A percentile compares a stretch with the other conserved stretches of the same genome.
These are phyloP conservation scores for Amblyornis subalaris DNA, from an alignment of 2,113 vertebrate genomes.

Conservation along the genomic window DNA sequence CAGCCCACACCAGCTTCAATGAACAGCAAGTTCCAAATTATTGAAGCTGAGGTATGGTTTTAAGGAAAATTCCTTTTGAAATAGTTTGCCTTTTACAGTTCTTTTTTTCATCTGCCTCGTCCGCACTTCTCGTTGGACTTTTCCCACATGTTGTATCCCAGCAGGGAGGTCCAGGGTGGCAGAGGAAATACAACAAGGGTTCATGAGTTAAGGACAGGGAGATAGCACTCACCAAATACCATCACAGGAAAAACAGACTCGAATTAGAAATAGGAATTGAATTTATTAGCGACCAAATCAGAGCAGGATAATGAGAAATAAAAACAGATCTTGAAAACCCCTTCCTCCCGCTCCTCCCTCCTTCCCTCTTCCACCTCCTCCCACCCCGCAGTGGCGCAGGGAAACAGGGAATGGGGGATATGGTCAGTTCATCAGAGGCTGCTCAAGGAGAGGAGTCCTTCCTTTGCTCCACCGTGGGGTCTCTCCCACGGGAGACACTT, in stretches of 20 bases:
- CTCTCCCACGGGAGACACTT: no score
- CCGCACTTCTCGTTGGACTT: neutral
- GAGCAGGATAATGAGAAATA: neutral
- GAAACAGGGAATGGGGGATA: rapidly evolving
- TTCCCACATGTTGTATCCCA: neutral
- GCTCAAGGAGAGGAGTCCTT: neutral
- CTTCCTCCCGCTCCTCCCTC: rapidly evolving
- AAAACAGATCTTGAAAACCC: no score
- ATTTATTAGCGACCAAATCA: neutral
- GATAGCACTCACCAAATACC: neutral
- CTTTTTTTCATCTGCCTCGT: neutral
- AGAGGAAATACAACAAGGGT: neutral
- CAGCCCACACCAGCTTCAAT: neutral
- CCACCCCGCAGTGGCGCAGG: neutral
- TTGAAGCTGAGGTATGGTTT: neutral
- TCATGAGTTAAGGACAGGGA: neutral
- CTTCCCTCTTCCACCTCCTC: neutral
- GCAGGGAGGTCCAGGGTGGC: neutral
- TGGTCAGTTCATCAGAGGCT: no score
- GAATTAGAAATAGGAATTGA: neutral
- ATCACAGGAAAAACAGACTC: neutral
- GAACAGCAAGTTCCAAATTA: neutral
- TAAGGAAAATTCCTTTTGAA: neutral
- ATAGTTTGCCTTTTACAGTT: neutral
- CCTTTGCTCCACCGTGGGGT: neutral